These are phyloP conservation scores for Meiosimyza decipiens DNA, from an alignment of 2,888 invertebrate species.

Conservation along the genomic window DNA sequence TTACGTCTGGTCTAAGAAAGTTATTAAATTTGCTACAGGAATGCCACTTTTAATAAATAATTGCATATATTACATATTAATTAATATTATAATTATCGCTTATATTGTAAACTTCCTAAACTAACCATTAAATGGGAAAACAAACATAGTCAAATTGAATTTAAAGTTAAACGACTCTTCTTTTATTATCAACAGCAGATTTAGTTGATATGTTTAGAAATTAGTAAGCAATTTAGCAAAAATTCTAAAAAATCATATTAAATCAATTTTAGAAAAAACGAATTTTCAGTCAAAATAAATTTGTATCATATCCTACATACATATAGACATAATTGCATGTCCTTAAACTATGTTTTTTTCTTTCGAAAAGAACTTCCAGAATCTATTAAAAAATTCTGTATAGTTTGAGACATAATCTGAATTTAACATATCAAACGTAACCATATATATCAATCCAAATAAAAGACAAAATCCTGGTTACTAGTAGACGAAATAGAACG, in stretches of 20 bases:
- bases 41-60: not conserved
- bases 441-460: no score
- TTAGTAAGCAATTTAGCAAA: not conserved
- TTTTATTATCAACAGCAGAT: no score
- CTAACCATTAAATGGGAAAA: not conserved
- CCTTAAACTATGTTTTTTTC: no score
- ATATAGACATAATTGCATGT: not conserved
- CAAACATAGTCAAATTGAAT: not conserved
- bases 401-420: no score
- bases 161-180: not conserved
- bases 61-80: no score
- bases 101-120: not conserved
- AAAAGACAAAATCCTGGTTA: no score
- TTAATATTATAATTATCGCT: no score
- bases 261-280: constrained; percentile 14
- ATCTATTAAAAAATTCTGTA: no score
- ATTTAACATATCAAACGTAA: no score
- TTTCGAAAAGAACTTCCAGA: no score
- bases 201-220: not conserved
- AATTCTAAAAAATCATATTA: constrained; percentile 2
- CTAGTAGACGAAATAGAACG: no score
- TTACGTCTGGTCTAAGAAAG: constrained; percentile 15
- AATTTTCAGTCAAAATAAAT: constrained; percentile 17
- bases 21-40: constrained; percentile 20
- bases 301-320: no score